Conservation (phyloP, 2,888 invertebrate species). For the Eupithecia exiguata region DNA sequence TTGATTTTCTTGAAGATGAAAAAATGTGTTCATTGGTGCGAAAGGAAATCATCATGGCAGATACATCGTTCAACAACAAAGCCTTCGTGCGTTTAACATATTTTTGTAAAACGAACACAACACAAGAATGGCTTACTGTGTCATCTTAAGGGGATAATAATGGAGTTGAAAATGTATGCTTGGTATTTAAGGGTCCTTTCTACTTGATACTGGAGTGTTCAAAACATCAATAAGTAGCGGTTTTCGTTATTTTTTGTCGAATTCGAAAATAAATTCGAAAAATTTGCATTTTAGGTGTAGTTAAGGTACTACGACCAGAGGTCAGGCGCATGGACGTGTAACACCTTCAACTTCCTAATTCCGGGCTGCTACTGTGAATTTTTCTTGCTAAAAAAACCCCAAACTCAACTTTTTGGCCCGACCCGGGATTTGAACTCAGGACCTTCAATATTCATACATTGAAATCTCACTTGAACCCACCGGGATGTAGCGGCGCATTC, state of each 20-base stretch:
- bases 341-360: too few relatives aligned
- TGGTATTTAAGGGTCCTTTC: constrained; percentile 54
- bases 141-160: constrained; percentile 72
- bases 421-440: too few relatives aligned
- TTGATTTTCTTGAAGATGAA: constrained; percentile 70
- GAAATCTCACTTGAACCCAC: not conserved
- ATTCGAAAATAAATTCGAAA: too few relatives aligned
- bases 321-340: too few relatives aligned
- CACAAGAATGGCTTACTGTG: constrained; percentile 62
- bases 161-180: constrained; percentile 67
- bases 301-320: too few relatives aligned
- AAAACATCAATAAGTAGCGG: not conserved
- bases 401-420: too few relatives aligned
- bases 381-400: too few relatives aligned
- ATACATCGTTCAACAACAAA: constrained; percentile 73
- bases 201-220: not conserved
- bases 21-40: constrained; percentile 77
- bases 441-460: too few relatives aligned
- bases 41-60: constrained; percentile 75
- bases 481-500: not conserved
- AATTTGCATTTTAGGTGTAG: too few relatives aligned
- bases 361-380: too few relatives aligned
- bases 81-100: constrained; percentile 73
- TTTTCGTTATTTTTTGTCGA: not conserved
- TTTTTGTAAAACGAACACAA: constrained; percentile 71